Conservation (phyloP, 2,797 vertebrate genomes). For the Hozukius guyotensis region DNA sequence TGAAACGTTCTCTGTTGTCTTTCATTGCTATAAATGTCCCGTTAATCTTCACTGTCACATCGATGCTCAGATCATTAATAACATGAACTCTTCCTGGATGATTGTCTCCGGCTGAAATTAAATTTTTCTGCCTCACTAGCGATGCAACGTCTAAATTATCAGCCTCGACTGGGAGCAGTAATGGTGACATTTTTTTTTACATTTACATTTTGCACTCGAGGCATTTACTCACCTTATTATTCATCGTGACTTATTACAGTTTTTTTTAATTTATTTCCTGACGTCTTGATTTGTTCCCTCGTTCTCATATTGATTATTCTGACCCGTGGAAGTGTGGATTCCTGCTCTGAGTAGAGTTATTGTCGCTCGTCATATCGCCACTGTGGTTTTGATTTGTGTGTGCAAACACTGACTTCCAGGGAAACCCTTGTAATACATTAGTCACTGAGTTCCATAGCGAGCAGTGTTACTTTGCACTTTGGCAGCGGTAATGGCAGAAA, state of each 20-base stretch:
- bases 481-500: not conserved
- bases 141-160: not conserved
- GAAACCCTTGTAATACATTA: constrained; percentile 49
- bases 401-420: constrained; percentile 36
- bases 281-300: constrained; percentile 6
- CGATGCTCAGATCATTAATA: not conserved
- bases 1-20: not conserved
- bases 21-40: not conserved
- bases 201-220: constrained; percentile 2
- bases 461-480: constrained; percentile 24
- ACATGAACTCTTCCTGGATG: not conserved
- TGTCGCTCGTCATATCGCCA: not conserved
- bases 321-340: constrained; percentile 1
- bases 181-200: not conserved
- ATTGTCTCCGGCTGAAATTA: constrained; percentile 5
- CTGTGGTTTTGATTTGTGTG: constrained; percentile 21
- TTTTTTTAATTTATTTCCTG: not conserved
- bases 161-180: not conserved
- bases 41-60: constrained; percentile 5
- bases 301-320: not conserved
- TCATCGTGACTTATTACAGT: not conserved
- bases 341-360: not conserved
- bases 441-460: constrained; percentile 34
- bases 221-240: not conserved
- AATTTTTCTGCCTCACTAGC: constrained; percentile 1